Base-by-base conservation (phyloP, 2,888 invertebrate species). In the Periphyllus acericola region DNA sequence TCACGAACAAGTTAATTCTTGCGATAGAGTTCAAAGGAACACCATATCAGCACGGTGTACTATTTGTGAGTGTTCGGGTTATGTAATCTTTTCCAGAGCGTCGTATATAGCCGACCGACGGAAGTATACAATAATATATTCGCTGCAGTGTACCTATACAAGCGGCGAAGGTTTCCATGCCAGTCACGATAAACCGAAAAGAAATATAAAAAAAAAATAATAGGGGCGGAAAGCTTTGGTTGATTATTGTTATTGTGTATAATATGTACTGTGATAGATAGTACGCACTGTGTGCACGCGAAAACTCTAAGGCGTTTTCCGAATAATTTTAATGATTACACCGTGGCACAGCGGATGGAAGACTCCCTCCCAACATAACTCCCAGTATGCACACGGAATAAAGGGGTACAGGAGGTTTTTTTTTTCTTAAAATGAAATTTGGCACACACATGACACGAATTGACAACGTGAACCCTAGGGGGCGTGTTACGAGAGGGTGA, bases 401-500 rank as follows among this genome's bases (percentile, higher is more conserved):
- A 71, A 14, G 25, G 32, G 71, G 46, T 1, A 9, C 19, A 3
- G 19, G 55, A 34, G 78, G 52, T 52, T 34, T 25, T 71, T 71
- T 72, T 52, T 83, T 78, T 32, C 21, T 17, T 36, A 86, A 86
- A 86, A 86, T 86, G 36, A 86, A 86, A 86, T 79, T 86, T 71
- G 86, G 79, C 68, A 25, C 60, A 40, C 36, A 74, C 80, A 40
- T 36, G 80, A 87, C 74, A 29, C 72, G 74, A 80, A 80, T 87
- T 80, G 86, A 80, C 80, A 80, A 80, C 85, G 34, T 25, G 29
- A 25, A 60, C 68, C 86, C 36, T 55, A 34, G 79, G n/a, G 66
- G 32, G 76, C 68, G 66, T 75, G 32, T 71, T 52, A 21, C 9
- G 8, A 46, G 36, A 8, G n/a, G 46, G 46, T 3, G 68, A 36